A percentile compares a stretch with the other conserved stretches of the same genome.
Conservation (phyloP, 1,140 invertebrate genomes). For the Papilio xuthus region DNA sequence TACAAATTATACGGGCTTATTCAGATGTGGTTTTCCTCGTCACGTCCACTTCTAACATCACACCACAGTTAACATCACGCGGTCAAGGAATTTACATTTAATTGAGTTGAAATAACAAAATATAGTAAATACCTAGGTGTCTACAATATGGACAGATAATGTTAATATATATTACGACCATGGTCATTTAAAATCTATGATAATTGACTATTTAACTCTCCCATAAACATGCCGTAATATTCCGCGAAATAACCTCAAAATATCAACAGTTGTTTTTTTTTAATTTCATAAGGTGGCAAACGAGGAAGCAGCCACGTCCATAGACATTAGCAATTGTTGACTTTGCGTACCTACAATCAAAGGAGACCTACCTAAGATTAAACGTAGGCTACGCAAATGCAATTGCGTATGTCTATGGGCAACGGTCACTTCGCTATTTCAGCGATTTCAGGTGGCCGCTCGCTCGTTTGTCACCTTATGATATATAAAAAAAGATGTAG, state of each 20-base stretch:
- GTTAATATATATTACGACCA: background rate
- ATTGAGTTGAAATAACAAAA: background rate
- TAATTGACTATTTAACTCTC: background rate
- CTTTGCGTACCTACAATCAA: too few species aligned
- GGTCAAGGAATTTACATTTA: conserved; percentile 4
- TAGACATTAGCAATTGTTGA: too few species aligned
- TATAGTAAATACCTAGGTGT: background rate
- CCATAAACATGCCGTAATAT: background rate
- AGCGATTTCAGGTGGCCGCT: too few species aligned
- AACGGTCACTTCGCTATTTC: too few species aligned
- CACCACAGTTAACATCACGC: background rate
- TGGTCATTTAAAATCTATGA: background rate
- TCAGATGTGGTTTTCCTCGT: conserved; percentile 8
- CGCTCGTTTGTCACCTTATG: too few species aligned
- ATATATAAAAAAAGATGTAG: too few species aligned
- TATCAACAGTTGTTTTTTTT: too few species aligned
- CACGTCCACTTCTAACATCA: background rate
- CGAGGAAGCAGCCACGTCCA: too few species aligned
- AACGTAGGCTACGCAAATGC: too few species aligned
- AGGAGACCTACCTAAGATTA: too few species aligned
- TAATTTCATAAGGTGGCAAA: too few species aligned
- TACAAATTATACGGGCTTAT: conserved; percentile 9
- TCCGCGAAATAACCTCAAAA: background rate
- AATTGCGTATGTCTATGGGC: too few species aligned
- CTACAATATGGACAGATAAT: background rate